Conservation (phyloP, 2,113 vertebrate genomes). For the Equus przewalskii region DNA sequence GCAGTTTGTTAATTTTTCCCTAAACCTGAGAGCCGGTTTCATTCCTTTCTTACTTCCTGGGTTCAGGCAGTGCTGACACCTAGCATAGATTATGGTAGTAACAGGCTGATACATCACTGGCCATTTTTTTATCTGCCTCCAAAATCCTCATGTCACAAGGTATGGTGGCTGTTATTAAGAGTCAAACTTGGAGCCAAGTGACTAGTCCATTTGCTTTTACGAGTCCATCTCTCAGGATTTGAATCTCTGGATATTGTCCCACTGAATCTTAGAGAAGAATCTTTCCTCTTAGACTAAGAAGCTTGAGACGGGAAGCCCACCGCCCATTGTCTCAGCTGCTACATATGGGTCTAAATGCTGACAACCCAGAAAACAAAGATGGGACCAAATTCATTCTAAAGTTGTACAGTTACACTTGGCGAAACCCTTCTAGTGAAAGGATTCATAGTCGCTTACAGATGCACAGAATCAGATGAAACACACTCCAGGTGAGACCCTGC, state of each 20-base stretch:
- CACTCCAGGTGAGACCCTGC: not conserved
- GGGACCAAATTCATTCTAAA: constrained; percentile 23
- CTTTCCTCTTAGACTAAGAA: not conserved
- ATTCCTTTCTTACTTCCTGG: not conserved
- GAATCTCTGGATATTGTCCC: not conserved
- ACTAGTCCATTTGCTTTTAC: not conserved
- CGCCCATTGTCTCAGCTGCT: not conserved
- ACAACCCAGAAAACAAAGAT: not conserved
- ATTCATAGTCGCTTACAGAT: not conserved
- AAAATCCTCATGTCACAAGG: not conserved
- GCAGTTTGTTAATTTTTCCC: not conserved
- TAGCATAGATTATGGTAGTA: not conserved
- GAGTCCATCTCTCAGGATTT: not conserved
- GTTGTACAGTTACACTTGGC: not conserved
- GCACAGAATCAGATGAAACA: not conserved
- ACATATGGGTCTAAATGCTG: fast-evolving
- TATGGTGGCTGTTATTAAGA: fast-evolving
- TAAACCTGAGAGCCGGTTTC: too few species aligned
- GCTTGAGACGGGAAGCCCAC: not conserved
- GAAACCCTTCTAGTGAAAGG: not conserved
- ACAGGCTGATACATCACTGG: too few species aligned
- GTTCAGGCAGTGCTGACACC: not conserved
- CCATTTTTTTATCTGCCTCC: not conserved
- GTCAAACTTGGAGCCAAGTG: not conserved
- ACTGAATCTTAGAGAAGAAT: not conserved